Percentiles rank a stretch among this genome's conserved stretches.
Evolutionary conservation across 2,888 invertebrate genomes (phyloP).

Genomic region (Stenichneumon culpator): DNA sequence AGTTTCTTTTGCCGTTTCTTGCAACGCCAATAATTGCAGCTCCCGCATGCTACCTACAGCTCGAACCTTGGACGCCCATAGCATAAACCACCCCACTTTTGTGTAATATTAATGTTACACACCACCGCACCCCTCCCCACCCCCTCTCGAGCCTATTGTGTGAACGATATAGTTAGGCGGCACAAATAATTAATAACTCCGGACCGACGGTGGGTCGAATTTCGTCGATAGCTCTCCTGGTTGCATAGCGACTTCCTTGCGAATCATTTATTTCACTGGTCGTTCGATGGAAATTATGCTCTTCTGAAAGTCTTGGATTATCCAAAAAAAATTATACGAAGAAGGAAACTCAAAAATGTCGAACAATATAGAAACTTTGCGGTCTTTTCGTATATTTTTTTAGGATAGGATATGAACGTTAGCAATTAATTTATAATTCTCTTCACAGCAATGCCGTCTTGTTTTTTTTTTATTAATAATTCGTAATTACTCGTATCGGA

Average conservation of each 20-base stretch:
- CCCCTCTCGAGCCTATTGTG: background rate
- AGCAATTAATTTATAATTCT: background rate
- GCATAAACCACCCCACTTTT: conserved; percentile 32
- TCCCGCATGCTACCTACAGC: conserved; percentile 50
- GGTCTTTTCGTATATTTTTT: background rate
- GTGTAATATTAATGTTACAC: conserved; percentile 48
- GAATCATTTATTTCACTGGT: background rate
- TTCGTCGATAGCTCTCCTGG: background rate
- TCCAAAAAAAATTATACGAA: too few relatives aligned
- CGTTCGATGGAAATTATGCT: background rate
- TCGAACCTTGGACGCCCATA: conserved; percentile 27
- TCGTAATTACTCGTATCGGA: conserved; percentile 65
- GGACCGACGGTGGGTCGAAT: background rate
- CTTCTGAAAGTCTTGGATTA: too few relatives aligned
- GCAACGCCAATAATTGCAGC: conserved; percentile 73
- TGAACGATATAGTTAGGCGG: conserved; percentile 1
- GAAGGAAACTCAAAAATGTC: too few relatives aligned
- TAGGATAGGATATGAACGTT: background rate
- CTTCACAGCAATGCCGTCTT: background rate
- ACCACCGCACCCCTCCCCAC: conserved; percentile 30
- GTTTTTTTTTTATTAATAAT: conserved; percentile 1
- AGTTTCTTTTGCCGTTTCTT: conserved; percentile 71
- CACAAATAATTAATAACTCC: conserved; percentile 22
- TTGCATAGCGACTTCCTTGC: background rate
- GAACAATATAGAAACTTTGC: too few relatives aligned